Evolutionary conservation across 2,797 vertebrate species (phyloP).

Genomic region (Trematomus bernacchii): DNA sequence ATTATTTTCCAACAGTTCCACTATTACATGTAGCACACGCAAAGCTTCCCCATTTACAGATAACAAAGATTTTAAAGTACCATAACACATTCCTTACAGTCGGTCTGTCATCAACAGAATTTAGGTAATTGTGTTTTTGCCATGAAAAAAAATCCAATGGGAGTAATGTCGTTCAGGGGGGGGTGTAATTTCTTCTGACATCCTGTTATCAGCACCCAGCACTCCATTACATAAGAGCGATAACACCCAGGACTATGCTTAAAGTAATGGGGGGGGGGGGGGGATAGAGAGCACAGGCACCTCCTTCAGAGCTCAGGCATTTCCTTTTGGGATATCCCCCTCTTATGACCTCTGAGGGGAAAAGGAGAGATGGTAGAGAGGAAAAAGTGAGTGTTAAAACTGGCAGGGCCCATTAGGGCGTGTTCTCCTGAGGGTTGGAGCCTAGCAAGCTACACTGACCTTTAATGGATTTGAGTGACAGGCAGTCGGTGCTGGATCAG

Average conservation of each 20-base stretch:
- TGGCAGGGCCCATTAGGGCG: slow-evolving; percentile 69
- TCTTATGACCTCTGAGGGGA: slow-evolving; percentile 73
- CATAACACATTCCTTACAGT: background rate
- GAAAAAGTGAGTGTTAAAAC: slow-evolving; percentile 76
- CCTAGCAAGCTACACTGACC: slow-evolving; percentile 73
- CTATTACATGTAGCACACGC: background rate
- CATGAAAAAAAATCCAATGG: slow-evolving; percentile 8
- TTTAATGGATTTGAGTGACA: slow-evolving; percentile 78
- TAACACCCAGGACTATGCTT: slow-evolving; percentile 67
- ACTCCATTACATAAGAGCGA: slow-evolving; percentile 72
- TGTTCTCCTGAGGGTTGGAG: slow-evolving; percentile 62
- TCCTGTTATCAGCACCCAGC: slow-evolving; percentile 62
- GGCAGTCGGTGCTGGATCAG: slow-evolving; percentile 62
- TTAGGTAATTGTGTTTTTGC: slow-evolving; percentile 30
- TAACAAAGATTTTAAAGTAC: background rate
- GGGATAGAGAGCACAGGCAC: slow-evolving; percentile 56
- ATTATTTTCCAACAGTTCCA: background rate
- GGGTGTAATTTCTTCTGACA: slow-evolving; percentile 47
- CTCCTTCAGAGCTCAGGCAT: slow-evolving; percentile 81
- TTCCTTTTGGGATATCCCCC: slow-evolving; percentile 83
- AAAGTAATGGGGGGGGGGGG: slow-evolving; percentile 50
- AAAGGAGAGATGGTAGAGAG: slow-evolving; percentile 69
- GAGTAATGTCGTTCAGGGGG: slow-evolving; percentile 26
- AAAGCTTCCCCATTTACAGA: background rate
- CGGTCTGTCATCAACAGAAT: slow-evolving; percentile 14